Evolutionary conservation across 2,888 invertebrate genomes (phyloP), one percentile per base, ranked within the genome.

Genomic region (Hirtodrosophila alboralis): DNA sequence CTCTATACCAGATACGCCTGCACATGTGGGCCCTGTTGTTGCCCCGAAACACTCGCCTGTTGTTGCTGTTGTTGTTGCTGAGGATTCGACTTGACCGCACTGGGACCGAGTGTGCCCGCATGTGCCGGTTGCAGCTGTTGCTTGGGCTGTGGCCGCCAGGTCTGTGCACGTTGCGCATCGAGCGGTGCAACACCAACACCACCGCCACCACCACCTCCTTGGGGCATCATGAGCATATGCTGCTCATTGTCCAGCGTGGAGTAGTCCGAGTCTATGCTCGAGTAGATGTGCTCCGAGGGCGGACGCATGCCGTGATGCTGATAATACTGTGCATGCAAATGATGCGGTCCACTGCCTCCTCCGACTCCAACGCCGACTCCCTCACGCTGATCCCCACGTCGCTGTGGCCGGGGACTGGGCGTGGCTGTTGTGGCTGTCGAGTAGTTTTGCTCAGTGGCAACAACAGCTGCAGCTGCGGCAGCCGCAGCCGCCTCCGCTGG

Each of bases 251-350:
- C 91, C 75, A 90, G 83, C 63, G 90, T 90, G 49, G 90, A 90
- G 88, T 96, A 96, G 91, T 96, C 96, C 67, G 96, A 96, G 91
- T 96, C 96, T 91, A 96, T 96, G 87, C 96, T 96, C 52, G 96
- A 96, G 90, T 96, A 96, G 87, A 96, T 96, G 90, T 96, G 96
- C 91, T 96, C 96, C 84, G 96, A 95, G 77, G 95, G 93, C 49
- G 96, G 96, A 88, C 96, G 92, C 83, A 89, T 80, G 26, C 75
- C 77, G 16, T 84, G 83, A 23, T 90, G 84, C 69, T 92, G 92
- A 27, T 85, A 84, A 54, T 84, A 87, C 61, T 86, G 76, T 12
- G 71, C 84, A 34, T 89, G 89, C 69, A 88, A 67, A 27, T 88
- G 89, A 57, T 76, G 84, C 5, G 72, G 40, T 4, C 68, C 69